Percentiles rank a stretch among this genome's conserved stretches.
These are phyloP conservation scores for Apis florea DNA, from an alignment of 1,140 invertebrate genomes.

Conservation along the genomic window DNA sequence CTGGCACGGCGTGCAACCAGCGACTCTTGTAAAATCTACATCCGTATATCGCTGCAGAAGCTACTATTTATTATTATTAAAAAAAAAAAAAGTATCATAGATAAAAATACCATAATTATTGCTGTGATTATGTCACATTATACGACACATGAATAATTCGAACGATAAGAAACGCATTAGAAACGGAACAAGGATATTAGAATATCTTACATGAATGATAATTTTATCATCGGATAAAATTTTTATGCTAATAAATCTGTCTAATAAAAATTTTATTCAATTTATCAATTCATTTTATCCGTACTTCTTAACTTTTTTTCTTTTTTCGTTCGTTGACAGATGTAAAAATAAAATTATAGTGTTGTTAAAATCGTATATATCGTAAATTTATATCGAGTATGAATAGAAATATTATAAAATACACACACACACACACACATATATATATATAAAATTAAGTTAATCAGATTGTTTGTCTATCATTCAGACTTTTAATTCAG, in stretches of 20 bases:
- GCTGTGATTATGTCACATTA: constrained; percentile 63
- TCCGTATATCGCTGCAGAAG: constrained; percentile 54
- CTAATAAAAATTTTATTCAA: constrained; percentile 41
- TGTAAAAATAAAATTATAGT: neutral
- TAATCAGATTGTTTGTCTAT: neutral
- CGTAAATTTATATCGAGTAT: neutral
- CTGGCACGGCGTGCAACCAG: constrained; percentile 44
- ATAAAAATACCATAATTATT: constrained; percentile 6
- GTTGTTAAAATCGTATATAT: neutral
- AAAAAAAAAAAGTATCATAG: neutral
- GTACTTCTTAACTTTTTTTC: neutral
- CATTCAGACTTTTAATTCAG: neutral
- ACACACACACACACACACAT: no score
- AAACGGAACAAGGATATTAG: neutral
- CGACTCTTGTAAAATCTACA: constrained; percentile 43
- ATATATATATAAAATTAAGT: neutral
- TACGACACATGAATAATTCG: constrained; percentile 45
- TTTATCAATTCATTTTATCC: constrained; percentile 49
- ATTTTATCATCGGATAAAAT: constrained; percentile 50
- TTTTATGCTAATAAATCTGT: constrained; percentile 52
- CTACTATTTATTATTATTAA: constrained; percentile 54
- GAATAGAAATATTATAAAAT: neutral
- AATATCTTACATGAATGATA: constrained; percentile 39
- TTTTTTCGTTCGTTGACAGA: neutral
- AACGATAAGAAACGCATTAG: constrained; percentile 33